Evolutionary conservation across 2,797 vertebrate species (phyloP).

Genomic region (Spizella passerina): DNA sequence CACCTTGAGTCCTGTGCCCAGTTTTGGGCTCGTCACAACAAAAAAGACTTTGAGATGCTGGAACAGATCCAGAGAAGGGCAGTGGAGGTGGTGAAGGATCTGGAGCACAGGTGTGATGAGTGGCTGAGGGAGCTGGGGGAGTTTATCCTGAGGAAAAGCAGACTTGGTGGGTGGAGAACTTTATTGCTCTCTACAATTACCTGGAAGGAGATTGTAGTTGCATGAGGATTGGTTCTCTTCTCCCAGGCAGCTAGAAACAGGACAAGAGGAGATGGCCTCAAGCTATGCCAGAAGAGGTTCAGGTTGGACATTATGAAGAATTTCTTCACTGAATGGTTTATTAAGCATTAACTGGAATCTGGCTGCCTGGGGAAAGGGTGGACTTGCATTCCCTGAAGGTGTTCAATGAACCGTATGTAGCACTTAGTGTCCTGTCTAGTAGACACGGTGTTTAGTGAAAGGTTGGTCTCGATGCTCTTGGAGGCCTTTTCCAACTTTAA

Average conservation of each 20-base stretch:
- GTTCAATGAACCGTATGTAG: fast-evolving
- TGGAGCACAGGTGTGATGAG: neutral
- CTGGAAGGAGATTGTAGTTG: neutral
- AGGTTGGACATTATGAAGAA: neutral
- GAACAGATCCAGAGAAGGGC: neutral
- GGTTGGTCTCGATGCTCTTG: too few species aligned
- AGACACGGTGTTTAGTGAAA: neutral
- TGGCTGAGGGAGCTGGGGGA: neutral
- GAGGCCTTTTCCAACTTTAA: neutral
- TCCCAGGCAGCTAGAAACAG: neutral
- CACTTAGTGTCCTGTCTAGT: neutral
- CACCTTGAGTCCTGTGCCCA: too few species aligned
- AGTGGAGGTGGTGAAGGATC: neutral
- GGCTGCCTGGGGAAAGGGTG: neutral
- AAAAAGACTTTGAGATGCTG: neutral
- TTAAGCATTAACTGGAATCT: neutral
- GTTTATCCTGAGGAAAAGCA: neutral
- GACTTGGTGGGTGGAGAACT: too few species aligned
- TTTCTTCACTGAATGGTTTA: neutral
- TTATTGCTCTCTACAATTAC: neutral
- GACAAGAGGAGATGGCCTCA: neutral
- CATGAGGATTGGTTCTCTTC: neutral
- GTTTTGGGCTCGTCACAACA: fast-evolving
- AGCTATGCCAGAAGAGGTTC: neutral
- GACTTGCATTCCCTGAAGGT: too few species aligned